Conservation (phyloP, 2,888 invertebrate genomes). For the Norana najaformis region DNA sequence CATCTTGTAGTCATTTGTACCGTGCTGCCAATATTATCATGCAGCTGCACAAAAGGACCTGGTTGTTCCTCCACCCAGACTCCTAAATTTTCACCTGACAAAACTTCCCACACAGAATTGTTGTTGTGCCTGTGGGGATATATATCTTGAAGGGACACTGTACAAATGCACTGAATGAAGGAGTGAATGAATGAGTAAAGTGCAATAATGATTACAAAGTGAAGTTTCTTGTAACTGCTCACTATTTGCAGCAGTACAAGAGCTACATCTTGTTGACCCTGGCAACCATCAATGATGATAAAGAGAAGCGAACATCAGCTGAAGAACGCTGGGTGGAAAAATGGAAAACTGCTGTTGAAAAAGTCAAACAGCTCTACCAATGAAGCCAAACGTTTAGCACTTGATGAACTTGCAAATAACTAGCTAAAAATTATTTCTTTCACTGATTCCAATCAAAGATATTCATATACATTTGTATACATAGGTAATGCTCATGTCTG, state of each 20-base stretch:
- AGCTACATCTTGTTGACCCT: constrained; percentile 51
- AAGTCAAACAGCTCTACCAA: constrained; percentile 52
- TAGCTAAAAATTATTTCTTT: not conserved
- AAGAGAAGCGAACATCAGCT: constrained; percentile 49
- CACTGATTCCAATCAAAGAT: not conserved
- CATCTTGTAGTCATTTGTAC: too few species aligned
- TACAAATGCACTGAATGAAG: too few species aligned
- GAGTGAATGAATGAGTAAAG: too few species aligned
- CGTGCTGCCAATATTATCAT: too few species aligned
- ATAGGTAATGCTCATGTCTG: not conserved
- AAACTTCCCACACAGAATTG: too few species aligned
- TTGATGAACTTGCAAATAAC: not conserved
- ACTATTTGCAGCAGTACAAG: constrained; percentile 52
- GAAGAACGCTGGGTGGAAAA: constrained; percentile 58
- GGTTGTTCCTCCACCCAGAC: too few species aligned
- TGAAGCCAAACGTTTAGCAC: not conserved
- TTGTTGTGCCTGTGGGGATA: too few species aligned
- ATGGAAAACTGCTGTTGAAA: constrained; percentile 56
- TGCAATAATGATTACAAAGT: not conserved
- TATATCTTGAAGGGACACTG: too few species aligned
- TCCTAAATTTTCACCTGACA: too few species aligned
- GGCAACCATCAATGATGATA: constrained; percentile 51
- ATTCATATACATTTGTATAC: not conserved
- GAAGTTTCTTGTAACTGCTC: not conserved
- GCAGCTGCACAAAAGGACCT: too few species aligned